Base-by-base conservation (phyloP, 92 coral and sea anemone genomes). In the Porites evermanni region DNA sequence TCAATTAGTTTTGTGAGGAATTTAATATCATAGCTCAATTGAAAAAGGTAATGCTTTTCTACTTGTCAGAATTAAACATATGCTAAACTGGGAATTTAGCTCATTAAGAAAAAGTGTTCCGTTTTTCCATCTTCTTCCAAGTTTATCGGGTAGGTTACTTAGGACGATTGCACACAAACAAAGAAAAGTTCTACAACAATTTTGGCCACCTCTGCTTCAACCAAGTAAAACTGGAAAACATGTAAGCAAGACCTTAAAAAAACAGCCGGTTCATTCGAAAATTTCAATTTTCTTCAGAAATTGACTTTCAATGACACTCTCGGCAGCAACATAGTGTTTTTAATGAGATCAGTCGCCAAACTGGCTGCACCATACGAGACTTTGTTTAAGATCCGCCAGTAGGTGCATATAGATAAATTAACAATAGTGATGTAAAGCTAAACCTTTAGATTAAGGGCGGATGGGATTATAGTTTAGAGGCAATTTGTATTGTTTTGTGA, bases 381-480 rank as follows among this genome's bases (percentile, higher is more conserved):
- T 8, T 11, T 2, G 26, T 7, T 24, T 58, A 26, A 76, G 80
- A 76, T 76, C 80, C 68, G 16, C 67, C 53, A 64, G 67, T 23
- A 21, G 26, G 56, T 21, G 64, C 7, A 58, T 16, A 26, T 6
- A 26, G 8, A 5, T 38, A 38, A 38, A 38, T 38, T 18, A 59
- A 76, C 68, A 76, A 76, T 72, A 60, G 68, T 29, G 7, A 9
- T 75, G 12, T 54, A 6, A 56, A 75, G 79, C 21, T 24, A 23
- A 20, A 19, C 17, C 67, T 6, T 26, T 11, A 58, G 60, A 59
- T 67, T 67, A 21, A 76, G 68, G 53, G 13, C 17, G 68, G 51
- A 8, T 47, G 26, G 6, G 61, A 56, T 56, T 14, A 56, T 14
- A 56, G 61, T 56, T 11, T 16, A 12, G 47, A 24, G 47, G 72